Conservation (phyloP, 1,140 invertebrate species). For the Apis dorsata region DNA sequence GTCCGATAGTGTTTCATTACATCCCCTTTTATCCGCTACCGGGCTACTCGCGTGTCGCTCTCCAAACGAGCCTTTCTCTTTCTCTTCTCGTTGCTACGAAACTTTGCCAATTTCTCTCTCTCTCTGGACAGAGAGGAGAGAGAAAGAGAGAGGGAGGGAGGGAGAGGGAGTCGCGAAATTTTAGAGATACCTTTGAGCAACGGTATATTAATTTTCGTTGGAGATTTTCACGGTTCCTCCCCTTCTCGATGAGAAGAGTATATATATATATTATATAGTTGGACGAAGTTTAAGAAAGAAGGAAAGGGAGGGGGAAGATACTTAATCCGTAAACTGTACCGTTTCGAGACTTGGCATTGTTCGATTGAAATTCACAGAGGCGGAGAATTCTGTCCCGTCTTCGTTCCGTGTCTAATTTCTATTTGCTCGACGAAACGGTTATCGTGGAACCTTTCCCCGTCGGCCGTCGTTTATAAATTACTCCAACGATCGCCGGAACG, state of each 20-base stretch:
- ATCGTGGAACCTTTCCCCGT: neutral
- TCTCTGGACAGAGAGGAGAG: neutral
- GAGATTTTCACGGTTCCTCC: too few species aligned
- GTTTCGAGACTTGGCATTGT: neutral
- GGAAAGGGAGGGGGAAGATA: too few species aligned
- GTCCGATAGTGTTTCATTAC: conserved; percentile 72
- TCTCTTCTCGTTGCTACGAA: neutral
- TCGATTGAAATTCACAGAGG: neutral
- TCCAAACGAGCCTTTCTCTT: neutral
- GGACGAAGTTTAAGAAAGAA: too few species aligned
- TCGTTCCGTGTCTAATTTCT: conserved; percentile 2
- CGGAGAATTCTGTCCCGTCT: neutral
- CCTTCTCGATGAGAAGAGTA: neutral
- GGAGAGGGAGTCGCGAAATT: conserved; percentile 17
- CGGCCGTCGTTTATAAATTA: neutral
- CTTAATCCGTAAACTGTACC: too few species aligned
- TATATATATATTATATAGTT: too few species aligned
- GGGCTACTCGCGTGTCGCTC: conserved; percentile 20
- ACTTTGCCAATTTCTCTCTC: neutral
- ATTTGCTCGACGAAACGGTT: conserved; percentile 6
- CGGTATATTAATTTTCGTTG: conserved; percentile 30
- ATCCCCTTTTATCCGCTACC: conserved; percentile 50
- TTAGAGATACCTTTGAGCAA: conserved; percentile 25
- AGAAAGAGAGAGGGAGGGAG: too few species aligned
- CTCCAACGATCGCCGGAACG: neutral